These are phyloP conservation scores for Nephotettix cincticeps DNA, from an alignment of 1,140 invertebrate species.

Conservation along the genomic window DNA sequence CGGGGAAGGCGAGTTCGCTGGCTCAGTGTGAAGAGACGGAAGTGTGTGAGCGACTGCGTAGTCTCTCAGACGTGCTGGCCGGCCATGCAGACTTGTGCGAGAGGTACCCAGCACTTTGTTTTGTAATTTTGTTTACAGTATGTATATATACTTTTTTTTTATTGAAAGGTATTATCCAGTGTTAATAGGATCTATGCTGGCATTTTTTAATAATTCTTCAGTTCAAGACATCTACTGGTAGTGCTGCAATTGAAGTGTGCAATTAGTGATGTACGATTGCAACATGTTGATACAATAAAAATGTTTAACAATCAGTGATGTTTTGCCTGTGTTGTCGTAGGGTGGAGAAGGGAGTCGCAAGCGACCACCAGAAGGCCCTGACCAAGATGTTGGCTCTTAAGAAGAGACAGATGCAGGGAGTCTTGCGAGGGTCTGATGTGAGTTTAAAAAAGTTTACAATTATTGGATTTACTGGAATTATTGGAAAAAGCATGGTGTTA, in stretches of 20 bases:
- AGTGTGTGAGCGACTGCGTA: constrained; percentile 60
- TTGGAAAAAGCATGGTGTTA: background rate
- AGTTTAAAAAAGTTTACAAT: constrained; percentile 39
- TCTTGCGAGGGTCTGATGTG: constrained; percentile 61
- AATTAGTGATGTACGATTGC: no score
- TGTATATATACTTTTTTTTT: no score
- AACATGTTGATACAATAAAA: no score
- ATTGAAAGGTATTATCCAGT: no score
- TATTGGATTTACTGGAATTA: background rate
- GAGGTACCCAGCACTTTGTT: no score
- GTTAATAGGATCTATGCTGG: no score
- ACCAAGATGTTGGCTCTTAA: constrained; percentile 68
- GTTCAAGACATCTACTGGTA: no score
- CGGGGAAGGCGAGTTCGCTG: constrained; percentile 51
- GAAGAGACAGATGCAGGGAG: constrained; percentile 68
- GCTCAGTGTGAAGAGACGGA: constrained; percentile 57
- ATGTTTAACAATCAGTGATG: no score
- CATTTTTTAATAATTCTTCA: no score
- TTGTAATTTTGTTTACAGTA: no score
- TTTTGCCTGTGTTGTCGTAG: no score
- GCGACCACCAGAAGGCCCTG: constrained; percentile 67
- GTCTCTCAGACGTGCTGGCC: constrained; percentile 62
- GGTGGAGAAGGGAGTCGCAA: constrained; percentile 65
- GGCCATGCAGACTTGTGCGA: constrained; percentile 68
- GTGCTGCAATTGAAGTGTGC: no score